phyloP scores from a whole-genome alignment of 2,888 invertebrate species.

The Himalopsyche japonica region DNA sequence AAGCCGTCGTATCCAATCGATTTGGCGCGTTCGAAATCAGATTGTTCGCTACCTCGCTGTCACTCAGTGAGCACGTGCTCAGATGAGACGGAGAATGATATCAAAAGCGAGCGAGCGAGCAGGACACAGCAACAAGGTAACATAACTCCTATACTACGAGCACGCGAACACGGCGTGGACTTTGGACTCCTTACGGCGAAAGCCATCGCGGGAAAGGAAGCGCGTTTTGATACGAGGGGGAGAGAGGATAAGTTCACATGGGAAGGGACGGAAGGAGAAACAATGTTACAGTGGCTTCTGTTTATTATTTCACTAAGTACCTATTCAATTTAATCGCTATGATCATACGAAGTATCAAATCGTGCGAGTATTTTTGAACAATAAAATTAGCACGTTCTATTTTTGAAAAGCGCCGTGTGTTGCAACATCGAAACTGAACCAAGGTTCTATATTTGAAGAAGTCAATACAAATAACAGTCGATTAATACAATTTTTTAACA shows the following conservation, averaged over 20 bases:
- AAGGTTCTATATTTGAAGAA: no score
- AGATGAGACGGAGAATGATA: conserved; percentile 20
- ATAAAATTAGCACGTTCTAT: no score
- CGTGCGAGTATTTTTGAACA: no score
- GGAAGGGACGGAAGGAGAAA: background rate
- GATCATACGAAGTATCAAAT: no score
- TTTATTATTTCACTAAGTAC: background rate
- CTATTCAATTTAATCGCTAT: no score
- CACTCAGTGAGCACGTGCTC: conserved; percentile 16
- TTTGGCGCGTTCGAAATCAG: conserved; percentile 7
- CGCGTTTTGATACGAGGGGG: background rate
- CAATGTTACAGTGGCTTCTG: background rate
- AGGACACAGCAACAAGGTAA: conserved; percentile 10
- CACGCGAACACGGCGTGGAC: conserved; percentile 28
- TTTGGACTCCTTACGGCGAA: conserved; percentile 30
- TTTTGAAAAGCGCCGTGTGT: no score
- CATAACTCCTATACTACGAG: conserved; percentile 22
- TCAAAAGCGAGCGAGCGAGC: background rate
- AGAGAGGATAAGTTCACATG: background rate
- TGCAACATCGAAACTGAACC: no score
- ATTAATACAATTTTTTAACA: no score
- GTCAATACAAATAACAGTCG: no score
- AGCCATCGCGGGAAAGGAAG: background rate
- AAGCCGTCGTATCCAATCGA: background rate
- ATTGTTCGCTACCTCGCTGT: background rate